phyloP scores from a whole-genome alignment of 1,140 invertebrate species.

The Dreissena polymorpha region DNA sequence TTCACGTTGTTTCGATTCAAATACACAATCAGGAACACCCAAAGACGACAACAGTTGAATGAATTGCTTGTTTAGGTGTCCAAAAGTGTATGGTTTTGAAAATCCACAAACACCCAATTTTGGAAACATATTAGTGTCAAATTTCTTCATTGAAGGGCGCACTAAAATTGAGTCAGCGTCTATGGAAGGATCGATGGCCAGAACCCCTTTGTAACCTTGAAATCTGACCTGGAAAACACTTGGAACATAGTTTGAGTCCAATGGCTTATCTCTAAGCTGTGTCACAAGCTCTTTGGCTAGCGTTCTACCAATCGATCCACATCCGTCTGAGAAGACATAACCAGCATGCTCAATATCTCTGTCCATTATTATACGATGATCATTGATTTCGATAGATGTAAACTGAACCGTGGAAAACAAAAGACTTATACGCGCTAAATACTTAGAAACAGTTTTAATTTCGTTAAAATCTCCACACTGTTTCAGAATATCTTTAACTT shows the following conservation, averaged over 20 bases:
- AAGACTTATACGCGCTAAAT: slow-evolving; percentile 46
- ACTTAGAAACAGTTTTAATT: slow-evolving; percentile 48
- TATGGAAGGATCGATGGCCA: slow-evolving; percentile 25
- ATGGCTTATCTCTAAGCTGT: background rate
- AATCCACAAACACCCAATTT: slow-evolving; percentile 43
- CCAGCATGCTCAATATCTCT: slow-evolving; percentile 35
- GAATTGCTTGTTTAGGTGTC: slow-evolving; percentile 52
- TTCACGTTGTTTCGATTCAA: slow-evolving; percentile 16
- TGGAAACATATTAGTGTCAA: slow-evolving; percentile 20
- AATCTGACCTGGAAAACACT: slow-evolving; percentile 49
- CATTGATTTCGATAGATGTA: slow-evolving; percentile 18
- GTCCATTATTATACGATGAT: background rate
- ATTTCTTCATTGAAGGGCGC: slow-evolving; percentile 54
- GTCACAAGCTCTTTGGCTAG: slow-evolving; percentile 23
- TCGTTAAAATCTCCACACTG: slow-evolving; percentile 38
- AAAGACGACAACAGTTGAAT: slow-evolving; percentile 45
- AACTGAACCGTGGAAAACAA: slow-evolving; percentile 38
- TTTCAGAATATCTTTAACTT: slow-evolving; percentile 23
- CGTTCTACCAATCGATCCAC: slow-evolving; percentile 26
- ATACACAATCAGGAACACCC: slow-evolving; percentile 33
- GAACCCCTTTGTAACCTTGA: slow-evolving; percentile 55
- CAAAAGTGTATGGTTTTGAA: slow-evolving; percentile 52
- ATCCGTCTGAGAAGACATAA: slow-evolving; percentile 50
- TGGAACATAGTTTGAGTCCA: slow-evolving; percentile 7
- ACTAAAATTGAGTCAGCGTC: slow-evolving; percentile 12